phyloP scores from a whole-genome alignment of 2,797 vertebrate species.

The Monodelphis domestica region DNA sequence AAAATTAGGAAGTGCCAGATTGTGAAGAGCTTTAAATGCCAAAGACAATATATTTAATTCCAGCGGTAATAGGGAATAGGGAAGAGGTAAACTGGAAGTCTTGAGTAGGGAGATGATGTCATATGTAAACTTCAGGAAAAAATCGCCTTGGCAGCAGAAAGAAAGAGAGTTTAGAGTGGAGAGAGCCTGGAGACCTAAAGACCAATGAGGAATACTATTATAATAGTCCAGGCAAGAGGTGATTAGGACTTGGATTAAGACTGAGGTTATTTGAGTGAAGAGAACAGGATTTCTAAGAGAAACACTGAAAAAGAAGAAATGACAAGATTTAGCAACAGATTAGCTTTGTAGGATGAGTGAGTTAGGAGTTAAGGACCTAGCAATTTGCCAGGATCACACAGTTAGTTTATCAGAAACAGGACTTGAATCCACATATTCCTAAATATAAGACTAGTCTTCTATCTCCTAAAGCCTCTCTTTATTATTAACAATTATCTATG shows the following conservation, averaged over 20 bases:
- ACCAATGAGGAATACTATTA: not conserved
- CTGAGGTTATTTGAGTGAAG: not conserved
- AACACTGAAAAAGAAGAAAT: not conserved
- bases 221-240: not conserved
- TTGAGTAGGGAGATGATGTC: not conserved
- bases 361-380: not conserved
- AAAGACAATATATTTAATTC: not conserved
- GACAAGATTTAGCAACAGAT: not conserved
- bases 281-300: not conserved
- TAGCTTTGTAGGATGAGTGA: not conserved
- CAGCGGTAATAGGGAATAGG: not conserved
- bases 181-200: not conserved
- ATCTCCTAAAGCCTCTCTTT: not conserved
- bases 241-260: not conserved
- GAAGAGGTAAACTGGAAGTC: not conserved
- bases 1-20: not conserved
- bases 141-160: not conserved
- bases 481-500: not conserved
- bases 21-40: not conserved
- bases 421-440: not conserved
- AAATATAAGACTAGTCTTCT: not conserved
- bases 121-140: not conserved
- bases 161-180: not conserved
- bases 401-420: not conserved
- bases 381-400: not conserved